Evolutionary conservation across 2,797 vertebrate genomes (phyloP).

Genomic region (Enoplosus armatus): DNA sequence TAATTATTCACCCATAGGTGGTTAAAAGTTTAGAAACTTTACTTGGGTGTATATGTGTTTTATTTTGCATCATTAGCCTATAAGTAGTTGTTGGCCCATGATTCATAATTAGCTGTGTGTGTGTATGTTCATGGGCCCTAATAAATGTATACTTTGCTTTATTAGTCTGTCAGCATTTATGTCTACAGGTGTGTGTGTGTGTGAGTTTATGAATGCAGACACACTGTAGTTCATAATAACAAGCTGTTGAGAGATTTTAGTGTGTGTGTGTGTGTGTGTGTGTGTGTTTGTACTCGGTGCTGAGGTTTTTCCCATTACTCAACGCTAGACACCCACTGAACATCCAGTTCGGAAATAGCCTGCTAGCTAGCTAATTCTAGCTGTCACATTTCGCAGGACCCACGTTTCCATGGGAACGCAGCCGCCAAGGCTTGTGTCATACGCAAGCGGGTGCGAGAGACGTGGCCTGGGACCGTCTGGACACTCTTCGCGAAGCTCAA

Average conservation of each 20-base stretch:
- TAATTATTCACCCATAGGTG: slow-evolving; percentile 24
- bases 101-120: not conserved
- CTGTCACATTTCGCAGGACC: too few species aligned
- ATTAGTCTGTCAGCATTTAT: not conserved
- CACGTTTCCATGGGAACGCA: too few species aligned
- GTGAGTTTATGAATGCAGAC: not conserved
- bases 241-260: not conserved
- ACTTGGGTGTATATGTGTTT: not conserved
- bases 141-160: not conserved
- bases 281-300: not conserved
- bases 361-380: too few species aligned
- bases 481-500: slow-evolving; percentile 34
- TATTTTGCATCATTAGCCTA: slow-evolving; percentile 20
- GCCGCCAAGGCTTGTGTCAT: too few species aligned
- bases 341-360: too few species aligned
- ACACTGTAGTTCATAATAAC: not conserved
- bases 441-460: not conserved
- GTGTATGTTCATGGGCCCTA: not conserved
- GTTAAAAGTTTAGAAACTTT: slow-evolving; percentile 34
- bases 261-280: not conserved
- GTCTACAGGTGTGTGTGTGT: not conserved
- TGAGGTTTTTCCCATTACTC: too few species aligned
- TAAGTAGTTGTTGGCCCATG: not conserved
- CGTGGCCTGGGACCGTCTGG: slow-evolving; percentile 18
- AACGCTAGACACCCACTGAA: too few species aligned